Percentiles rank a stretch among this genome's conserved stretches.
phyloP scores from a whole-genome alignment of 1,140 invertebrate genomes.

The Vanessa tameamea region DNA sequence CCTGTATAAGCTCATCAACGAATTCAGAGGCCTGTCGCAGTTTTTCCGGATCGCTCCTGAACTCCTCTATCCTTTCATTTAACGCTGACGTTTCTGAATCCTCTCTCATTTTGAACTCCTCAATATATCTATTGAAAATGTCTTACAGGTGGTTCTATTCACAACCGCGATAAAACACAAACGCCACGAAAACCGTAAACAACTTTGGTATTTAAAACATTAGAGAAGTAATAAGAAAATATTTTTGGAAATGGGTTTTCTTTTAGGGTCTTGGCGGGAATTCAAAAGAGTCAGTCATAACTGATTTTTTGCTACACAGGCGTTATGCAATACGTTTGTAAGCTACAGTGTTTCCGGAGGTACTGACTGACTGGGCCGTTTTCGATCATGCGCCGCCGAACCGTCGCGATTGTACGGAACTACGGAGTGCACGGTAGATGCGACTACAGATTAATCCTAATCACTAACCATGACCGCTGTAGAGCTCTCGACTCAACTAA shows the following conservation, averaged over 20 bases:
- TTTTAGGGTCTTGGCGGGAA: conserved; percentile 35
- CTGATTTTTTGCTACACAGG: conserved; percentile 28
- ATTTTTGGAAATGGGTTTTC: conserved; percentile 19
- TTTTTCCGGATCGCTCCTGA: conserved; percentile 77
- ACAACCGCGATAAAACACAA: conserved; percentile 34
- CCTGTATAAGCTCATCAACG: conserved; percentile 76
- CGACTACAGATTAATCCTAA: conserved; percentile 41
- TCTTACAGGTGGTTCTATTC: conserved; percentile 41
- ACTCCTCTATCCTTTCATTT: conserved; percentile 66
- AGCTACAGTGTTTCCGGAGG: conserved; percentile 44
- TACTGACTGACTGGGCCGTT: conserved; percentile 53
- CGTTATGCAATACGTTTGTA: conserved; percentile 41
- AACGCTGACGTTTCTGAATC: conserved; percentile 62
- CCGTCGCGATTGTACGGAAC: conserved; percentile 30
- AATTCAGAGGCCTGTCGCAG: conserved; percentile 75
- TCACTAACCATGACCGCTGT: conserved; percentile 52
- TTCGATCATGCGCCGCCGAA: conserved; percentile 69
- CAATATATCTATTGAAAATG: conserved; percentile 18
- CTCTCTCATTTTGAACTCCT: conserved; percentile 61
- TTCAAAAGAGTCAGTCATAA: conserved; percentile 57
- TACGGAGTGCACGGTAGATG: conserved; percentile 16
- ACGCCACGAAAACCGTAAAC: conserved; percentile 38
- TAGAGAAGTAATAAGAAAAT: conserved; percentile 14
- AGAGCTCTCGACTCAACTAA: conserved; percentile 21
- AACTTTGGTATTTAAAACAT: conserved; percentile 35